Base-by-base conservation (phyloP, 2,888 invertebrate genomes). In the Amphipoea oculea region DNA sequence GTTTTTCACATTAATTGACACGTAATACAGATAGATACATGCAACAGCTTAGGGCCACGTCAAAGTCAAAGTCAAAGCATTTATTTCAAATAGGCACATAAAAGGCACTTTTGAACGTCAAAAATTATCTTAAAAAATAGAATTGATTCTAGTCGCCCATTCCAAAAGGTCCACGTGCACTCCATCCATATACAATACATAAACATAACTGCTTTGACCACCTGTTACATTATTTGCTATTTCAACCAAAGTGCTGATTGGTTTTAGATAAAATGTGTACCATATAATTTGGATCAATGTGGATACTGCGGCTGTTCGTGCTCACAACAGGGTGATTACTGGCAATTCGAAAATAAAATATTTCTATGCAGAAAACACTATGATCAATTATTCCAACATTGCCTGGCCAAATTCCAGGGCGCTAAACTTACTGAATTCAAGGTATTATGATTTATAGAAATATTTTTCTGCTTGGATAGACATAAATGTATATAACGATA, bases 311-410 rank as follows among this genome's bases (percentile, higher is more conserved):
- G 95, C 0, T 95, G 96, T 81, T 95, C 94, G 0, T 97, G 97
- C 83, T 96, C 96, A 0, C 93, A 93, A 4, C 96, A 97, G 83
- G 97, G 97, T 2, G 97, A 97, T 90, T 97, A 97, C 87, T 97
- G 97, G 96, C 97, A 97, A 81, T 97, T 94, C 86, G 97, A 97
- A 88, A 95, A 97, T 85, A 93, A 95, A 85, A 92, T 97, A 76
- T 97, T 95, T 83, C 91, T 97, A 20, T 97, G 97, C 89, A 92
- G 97, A 85, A 94, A 93, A 86, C 97, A 97, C 90, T 97, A 96
- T 77, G 73, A 91, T 0, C 89, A 91, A 82, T 89, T 97, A n/a
- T 96, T 96, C 78, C 96, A 93, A 81, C 93, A 95, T 84, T 96
- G 96, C 78, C 86, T 96, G n/a, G 81, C 96, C 0, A 96, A 95